Evolutionary conservation across 2,113 vertebrate species (phyloP).

Genomic region (Hiodon tergisus): DNA sequence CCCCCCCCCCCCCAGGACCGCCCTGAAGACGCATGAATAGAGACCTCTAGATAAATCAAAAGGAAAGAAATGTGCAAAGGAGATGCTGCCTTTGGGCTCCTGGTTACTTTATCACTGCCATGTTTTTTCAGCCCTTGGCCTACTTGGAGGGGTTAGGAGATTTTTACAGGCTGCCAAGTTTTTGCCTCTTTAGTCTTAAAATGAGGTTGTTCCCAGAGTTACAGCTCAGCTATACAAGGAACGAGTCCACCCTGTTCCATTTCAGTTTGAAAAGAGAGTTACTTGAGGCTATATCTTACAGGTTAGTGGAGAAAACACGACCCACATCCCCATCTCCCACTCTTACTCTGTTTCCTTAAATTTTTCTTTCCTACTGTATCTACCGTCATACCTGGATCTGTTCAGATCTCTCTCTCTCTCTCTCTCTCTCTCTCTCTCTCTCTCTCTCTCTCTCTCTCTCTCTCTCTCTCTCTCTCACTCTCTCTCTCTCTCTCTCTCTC

Average conservation of each 20-base stretch:
- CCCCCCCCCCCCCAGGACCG: too few species aligned
- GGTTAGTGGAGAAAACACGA: too few species aligned
- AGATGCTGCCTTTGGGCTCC: neutral
- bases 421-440: too few species aligned
- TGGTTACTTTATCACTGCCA: slow-evolving; percentile 31
- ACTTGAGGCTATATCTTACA: too few species aligned
- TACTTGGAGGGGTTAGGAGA: slow-evolving; percentile 16
- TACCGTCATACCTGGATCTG: too few species aligned
- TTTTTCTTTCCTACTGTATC: too few species aligned
- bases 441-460: slow-evolving; percentile 12
- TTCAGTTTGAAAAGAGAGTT: too few species aligned
- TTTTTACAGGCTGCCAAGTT: neutral
- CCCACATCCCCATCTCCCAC: too few species aligned
- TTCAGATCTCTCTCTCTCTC: too few species aligned
- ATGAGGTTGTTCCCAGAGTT: neutral
- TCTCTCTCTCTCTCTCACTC: neutral
- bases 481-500: neutral
- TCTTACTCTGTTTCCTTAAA: too few species aligned
- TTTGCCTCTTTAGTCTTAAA: neutral
- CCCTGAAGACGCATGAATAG: slow-evolving; percentile 34
- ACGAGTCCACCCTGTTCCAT: too few species aligned
- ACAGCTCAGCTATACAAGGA: too few species aligned
- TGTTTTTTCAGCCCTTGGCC: slow-evolving; percentile 29
- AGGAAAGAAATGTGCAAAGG: neutral
- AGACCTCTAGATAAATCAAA: slow-evolving; percentile 25